Conservation (phyloP, 2,113 vertebrate species). For the Opisthocomus hoazin region DNA sequence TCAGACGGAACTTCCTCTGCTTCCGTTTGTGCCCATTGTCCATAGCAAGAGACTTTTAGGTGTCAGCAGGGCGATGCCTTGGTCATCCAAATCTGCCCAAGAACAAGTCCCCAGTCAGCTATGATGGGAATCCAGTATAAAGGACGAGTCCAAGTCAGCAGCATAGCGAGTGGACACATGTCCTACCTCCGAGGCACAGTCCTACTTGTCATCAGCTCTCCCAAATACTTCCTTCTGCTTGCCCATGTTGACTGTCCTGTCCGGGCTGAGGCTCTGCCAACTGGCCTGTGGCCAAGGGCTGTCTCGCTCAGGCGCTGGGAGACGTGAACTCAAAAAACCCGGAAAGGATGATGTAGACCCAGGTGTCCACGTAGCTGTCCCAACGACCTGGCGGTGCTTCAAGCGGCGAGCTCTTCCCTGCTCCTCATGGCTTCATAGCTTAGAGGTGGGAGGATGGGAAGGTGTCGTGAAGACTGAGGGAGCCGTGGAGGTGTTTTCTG, state of each 20-base stretch:
- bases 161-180: not conserved
- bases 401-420: fast-evolving
- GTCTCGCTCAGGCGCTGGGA: not conserved
- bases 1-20: too few species aligned
- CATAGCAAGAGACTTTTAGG: not conserved
- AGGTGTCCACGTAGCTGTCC: not conserved
- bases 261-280: not conserved
- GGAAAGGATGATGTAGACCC: not conserved
- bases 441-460: not conserved
- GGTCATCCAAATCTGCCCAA: not conserved
- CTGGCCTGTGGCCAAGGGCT: not conserved
- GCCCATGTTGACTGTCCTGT: not conserved
- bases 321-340: not conserved
- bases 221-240: not conserved
- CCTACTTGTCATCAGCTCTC: not conserved
- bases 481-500: not conserved
- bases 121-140: not conserved
- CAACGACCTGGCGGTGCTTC: not conserved
- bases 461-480: fast-evolving
- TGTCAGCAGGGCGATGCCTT: slow-evolving; percentile 11
- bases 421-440: not conserved
- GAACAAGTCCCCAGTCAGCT: not conserved
- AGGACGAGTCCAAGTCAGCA: not conserved
- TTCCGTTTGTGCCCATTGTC: too few species aligned
- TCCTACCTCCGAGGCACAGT: not conserved